phyloP scores from a whole-genome alignment of 2,888 invertebrate genomes.

The Vesta saturnalis region DNA sequence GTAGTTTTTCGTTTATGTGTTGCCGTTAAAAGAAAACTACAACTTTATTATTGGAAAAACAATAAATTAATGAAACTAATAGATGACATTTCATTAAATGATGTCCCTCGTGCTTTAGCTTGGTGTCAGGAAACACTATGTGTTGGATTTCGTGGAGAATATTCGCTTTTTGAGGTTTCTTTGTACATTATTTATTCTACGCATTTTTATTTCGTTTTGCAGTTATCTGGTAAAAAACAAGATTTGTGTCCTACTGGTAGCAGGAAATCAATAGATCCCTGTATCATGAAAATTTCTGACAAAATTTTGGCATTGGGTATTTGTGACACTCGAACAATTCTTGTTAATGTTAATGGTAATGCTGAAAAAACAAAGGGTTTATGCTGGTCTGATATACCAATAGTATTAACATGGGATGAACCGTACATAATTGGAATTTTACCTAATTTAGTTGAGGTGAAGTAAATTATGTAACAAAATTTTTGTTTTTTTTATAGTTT shows the following conservation, averaged over 20 bases:
- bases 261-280: slow-evolving; percentile 82
- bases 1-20: slow-evolving; percentile 87
- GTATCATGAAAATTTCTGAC: slow-evolving; percentile 80
- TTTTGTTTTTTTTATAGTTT: too few species aligned
- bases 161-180: slow-evolving; percentile 78
- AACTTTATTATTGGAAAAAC: slow-evolving; percentile 90
- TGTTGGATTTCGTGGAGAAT: slow-evolving; percentile 87
- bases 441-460: slow-evolving; percentile 78
- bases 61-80: slow-evolving; percentile 79
- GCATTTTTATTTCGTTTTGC: slow-evolving; percentile 8
- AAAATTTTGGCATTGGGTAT: slow-evolving; percentile 82
- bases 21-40: slow-evolving; percentile 84
- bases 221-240: slow-evolving; percentile 71
- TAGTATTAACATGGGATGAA: slow-evolving; percentile 86
- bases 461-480: too few species aligned
- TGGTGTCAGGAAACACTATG: slow-evolving; percentile 89
- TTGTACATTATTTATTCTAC: slow-evolving; percentile 20
- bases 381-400: slow-evolving; percentile 83
- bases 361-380: slow-evolving; percentile 77
- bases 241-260: slow-evolving; percentile 89
- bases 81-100: slow-evolving; percentile 79
- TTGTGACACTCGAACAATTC: slow-evolving; percentile 88
- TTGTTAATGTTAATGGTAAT: slow-evolving; percentile 80
- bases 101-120: slow-evolving; percentile 81
- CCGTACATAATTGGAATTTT: slow-evolving; percentile 91